These are phyloP conservation scores for Pemphredon lugubris DNA, from an alignment of 2,888 invertebrate genomes.

Conservation along the genomic window DNA sequence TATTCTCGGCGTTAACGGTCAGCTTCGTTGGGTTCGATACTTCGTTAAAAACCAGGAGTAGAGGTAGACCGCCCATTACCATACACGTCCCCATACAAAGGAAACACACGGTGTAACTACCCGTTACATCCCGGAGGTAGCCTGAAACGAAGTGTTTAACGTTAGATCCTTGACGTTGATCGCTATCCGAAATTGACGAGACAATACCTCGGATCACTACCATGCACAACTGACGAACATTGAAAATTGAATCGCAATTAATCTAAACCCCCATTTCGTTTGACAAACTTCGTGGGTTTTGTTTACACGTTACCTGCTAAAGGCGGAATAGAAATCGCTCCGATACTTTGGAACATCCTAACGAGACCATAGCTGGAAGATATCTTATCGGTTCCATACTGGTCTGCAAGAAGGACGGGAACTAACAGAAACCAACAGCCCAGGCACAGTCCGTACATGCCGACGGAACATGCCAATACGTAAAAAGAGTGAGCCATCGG, in stretches of 20 bases:
- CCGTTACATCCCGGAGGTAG: conserved; percentile 86
- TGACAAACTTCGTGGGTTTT: too few relatives aligned
- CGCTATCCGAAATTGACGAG: background rate
- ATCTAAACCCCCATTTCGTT: too few relatives aligned
- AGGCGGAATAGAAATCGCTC: conserved; percentile 88
- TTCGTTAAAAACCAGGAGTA: conserved; percentile 82
- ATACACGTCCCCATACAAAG: conserved; percentile 90
- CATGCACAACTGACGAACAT: conserved; percentile 19
- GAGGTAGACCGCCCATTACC: conserved; percentile 87
- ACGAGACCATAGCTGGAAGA: conserved; percentile 89
- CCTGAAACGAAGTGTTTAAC: conserved; percentile 79
- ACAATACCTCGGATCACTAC: conserved; percentile 23
- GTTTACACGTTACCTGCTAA: conserved; percentile 86
- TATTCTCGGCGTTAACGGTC: conserved; percentile 63
- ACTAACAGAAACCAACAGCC: conserved; percentile 90
- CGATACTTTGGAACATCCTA: conserved; percentile 89
- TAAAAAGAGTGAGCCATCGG: conserved; percentile 86
- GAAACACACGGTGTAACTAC: conserved; percentile 88
- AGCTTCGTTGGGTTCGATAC: conserved; percentile 69
- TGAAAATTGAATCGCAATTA: too few relatives aligned
- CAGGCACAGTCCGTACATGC: conserved; percentile 87
- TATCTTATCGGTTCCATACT: conserved; percentile 88
- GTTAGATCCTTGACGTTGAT: background rate
- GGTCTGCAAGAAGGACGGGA: conserved; percentile 88
- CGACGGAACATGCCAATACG: conserved; percentile 86